Percentiles rank a stretch among this genome's conserved stretches.
Conservation (phyloP, 2,888 invertebrate species). For the Drosophila picticornis region DNA sequence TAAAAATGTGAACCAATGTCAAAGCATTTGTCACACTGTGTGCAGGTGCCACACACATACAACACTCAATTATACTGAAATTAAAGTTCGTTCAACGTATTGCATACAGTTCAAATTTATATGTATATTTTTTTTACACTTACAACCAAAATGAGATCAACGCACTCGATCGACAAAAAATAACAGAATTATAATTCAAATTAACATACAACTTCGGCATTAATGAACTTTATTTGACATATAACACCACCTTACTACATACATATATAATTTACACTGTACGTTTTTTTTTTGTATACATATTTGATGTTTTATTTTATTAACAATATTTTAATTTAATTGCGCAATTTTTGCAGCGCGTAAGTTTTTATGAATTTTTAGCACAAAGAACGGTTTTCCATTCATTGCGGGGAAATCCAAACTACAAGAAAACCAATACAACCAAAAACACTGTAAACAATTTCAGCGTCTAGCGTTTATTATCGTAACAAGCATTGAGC, state of each 20-base stretch:
- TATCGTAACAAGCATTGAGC: conserved; percentile 82
- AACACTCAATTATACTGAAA: neutral
- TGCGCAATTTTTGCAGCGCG: conserved; percentile 66
- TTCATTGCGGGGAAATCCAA: conserved; percentile 27
- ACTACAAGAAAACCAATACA: conserved; percentile 25
- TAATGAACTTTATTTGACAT: conserved; percentile 37
- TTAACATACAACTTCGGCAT: conserved; percentile 16
- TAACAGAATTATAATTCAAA: conserved; percentile 32
- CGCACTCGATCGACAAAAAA: conserved; percentile 35
- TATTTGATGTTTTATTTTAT: conserved; percentile 28
- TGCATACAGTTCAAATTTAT: conserved; percentile 40
- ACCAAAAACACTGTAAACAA: conserved; percentile 43
- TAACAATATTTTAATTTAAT: conserved; percentile 46
- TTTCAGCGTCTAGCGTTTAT: conserved; percentile 79
- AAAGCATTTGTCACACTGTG: conserved; percentile 40
- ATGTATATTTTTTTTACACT: neutral
- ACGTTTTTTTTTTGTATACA: neutral
- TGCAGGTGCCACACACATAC: conserved; percentile 13
- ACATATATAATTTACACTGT: conserved; percentile 24
- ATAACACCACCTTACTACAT: conserved; percentile 13
- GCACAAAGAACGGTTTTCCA: conserved; percentile 41
- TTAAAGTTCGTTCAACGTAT: conserved; percentile 73
- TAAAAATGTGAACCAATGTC: conserved; percentile 61
- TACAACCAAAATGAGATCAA: conserved; percentile 40
- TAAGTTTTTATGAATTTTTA: conserved; percentile 71